Evolutionary conservation across 2,888 invertebrate genomes (phyloP).

Genomic region (Urechis unicinctus): DNA sequence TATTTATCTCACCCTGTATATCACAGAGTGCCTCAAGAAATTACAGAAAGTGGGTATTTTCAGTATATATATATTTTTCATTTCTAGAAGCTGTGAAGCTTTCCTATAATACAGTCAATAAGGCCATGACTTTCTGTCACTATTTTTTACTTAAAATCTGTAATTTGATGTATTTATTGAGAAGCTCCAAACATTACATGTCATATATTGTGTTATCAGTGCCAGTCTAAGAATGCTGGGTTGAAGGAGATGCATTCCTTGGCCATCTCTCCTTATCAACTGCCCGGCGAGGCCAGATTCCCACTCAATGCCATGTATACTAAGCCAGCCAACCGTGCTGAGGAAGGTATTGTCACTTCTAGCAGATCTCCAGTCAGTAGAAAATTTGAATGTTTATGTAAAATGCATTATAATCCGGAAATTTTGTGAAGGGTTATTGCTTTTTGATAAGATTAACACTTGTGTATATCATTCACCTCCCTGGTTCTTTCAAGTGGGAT

Average conservation of each 20-base stretch:
- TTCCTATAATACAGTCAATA: too few relatives aligned
- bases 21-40: slow-evolving; percentile 93
- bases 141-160: too few relatives aligned
- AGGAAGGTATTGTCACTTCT: slow-evolving; percentile 69
- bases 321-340: slow-evolving; percentile 70
- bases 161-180: not conserved
- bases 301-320: slow-evolving; percentile 93
- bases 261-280: slow-evolving; percentile 83
- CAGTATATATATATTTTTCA: slow-evolving; percentile 1
- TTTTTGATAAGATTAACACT: too few relatives aligned
- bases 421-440: too few relatives aligned
- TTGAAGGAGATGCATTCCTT: slow-evolving; percentile 93
- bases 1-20: slow-evolving; percentile 94
- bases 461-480: too few relatives aligned
- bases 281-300: slow-evolving; percentile 91
- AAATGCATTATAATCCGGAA: too few relatives aligned
- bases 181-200: not conserved
- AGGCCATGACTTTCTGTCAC: too few relatives aligned
- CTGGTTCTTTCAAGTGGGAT: too few relatives aligned
- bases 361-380: too few relatives aligned
- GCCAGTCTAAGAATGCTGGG: slow-evolving; percentile 74
- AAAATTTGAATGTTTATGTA: too few relatives aligned
- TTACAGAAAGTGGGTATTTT: slow-evolving; percentile 63
- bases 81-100: too few relatives aligned
- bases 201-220: slow-evolving; percentile 49